Percentiles rank a stretch among this genome's conserved stretches.
Evolutionary conservation across 2,888 invertebrate species (phyloP).

Genomic region (Xanthia icteritia): DNA sequence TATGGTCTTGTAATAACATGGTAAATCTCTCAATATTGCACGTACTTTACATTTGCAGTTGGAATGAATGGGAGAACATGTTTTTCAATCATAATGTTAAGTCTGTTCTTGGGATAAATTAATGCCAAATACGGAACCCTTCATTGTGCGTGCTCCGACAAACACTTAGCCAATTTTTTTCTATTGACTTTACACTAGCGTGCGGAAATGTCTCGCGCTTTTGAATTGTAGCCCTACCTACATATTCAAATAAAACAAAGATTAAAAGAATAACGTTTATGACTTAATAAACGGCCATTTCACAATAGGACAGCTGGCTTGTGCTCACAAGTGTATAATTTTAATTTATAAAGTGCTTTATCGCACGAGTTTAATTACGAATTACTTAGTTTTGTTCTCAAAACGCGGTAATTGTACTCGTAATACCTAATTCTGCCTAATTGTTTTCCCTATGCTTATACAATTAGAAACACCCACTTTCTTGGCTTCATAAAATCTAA

Average conservation of each 20-base stretch:
- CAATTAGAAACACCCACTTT: conserved; percentile 5
- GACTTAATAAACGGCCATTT: background rate
- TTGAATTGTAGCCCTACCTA: background rate
- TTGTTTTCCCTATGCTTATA: background rate
- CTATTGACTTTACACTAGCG: background rate
- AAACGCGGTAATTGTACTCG: conserved; percentile 3
- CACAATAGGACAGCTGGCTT: background rate
- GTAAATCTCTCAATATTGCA: too few relatives aligned
- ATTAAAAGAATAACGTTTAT: background rate
- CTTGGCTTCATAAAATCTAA: background rate
- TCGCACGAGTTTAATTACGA: conserved; percentile 1
- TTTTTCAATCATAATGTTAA: too few relatives aligned
- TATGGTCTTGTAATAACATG: background rate
- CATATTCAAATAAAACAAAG: background rate
- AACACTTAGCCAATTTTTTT: background rate
- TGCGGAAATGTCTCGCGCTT: background rate
- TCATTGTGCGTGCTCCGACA: background rate
- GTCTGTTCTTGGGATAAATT: background rate
- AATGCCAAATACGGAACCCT: background rate
- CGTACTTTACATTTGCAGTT: background rate
- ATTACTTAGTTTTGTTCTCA: conserved; percentile 12
- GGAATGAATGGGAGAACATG: too few relatives aligned
- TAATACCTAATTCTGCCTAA: background rate
- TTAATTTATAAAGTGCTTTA: conserved; percentile 3
- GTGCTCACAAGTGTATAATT: background rate